Evolutionary conservation across 2,888 invertebrate species (phyloP).

Genomic region (Sphaerophoria rueppellii): DNA sequence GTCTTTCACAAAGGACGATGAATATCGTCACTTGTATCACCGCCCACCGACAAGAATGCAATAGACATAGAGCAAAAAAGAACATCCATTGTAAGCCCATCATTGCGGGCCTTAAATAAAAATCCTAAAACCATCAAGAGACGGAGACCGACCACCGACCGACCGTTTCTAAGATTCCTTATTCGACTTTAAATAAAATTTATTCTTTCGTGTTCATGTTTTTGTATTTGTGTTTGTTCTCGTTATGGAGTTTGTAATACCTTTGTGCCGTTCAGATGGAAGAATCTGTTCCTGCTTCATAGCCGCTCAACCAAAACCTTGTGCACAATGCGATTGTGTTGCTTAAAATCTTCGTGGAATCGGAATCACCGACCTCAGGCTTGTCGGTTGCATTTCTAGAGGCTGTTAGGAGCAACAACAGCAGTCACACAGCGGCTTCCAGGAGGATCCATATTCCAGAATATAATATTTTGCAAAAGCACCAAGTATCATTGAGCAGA

Average conservation of each 20-base stretch:
- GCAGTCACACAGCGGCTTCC: not conserved
- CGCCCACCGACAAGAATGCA: slow-evolving; percentile 14
- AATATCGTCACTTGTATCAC: not conserved
- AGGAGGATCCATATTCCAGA: not conserved
- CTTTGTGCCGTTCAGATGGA: not conserved
- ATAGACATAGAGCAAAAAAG: slow-evolving; percentile 21
- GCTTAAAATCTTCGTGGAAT: slow-evolving; percentile 49
- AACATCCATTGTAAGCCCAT: slow-evolving; percentile 48
- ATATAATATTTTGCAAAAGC: slow-evolving; percentile 36
- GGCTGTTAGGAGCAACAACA: slow-evolving; percentile 13
- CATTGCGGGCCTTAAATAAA: slow-evolving; percentile 61
- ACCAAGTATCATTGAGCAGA: slow-evolving; percentile 58
- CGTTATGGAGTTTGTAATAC: not conserved
- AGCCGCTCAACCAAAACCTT: slow-evolving; percentile 7
- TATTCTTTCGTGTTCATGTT: not conserved
- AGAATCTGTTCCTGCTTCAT: not conserved
- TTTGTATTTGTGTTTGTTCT: not conserved
- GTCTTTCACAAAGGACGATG: slow-evolving; percentile 26
- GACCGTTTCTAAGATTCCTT: not conserved
- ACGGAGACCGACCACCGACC: slow-evolving; percentile 1
- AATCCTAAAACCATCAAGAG: slow-evolving; percentile 6
- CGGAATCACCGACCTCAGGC: slow-evolving; percentile 36
- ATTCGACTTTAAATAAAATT: slow-evolving; percentile 7
- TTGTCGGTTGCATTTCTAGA: not conserved
- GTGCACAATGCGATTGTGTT: slow-evolving; percentile 41